A percentile compares a stretch with the other conserved stretches of the same genome.
These are phyloP conservation scores for Sebastes itinus DNA, from an alignment of 2,797 vertebrate genomes.

Conservation along the genomic window DNA sequence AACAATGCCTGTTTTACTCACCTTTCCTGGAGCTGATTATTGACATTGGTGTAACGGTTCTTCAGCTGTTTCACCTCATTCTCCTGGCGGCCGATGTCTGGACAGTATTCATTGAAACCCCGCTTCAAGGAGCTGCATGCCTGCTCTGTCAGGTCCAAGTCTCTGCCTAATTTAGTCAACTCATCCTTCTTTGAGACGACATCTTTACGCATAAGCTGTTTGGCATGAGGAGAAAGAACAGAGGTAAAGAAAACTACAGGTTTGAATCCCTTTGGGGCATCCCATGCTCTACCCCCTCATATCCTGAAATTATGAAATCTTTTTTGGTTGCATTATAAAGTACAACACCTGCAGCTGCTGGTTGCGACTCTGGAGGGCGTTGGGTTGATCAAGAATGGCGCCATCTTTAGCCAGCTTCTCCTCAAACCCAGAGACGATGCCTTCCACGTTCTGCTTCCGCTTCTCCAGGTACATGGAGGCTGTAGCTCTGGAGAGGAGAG, in stretches of 20 bases:
- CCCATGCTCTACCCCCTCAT: neutral
- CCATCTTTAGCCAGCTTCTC: slow-evolving; percentile 83
- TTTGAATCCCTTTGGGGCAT: neutral
- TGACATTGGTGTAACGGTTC: slow-evolving; percentile 86
- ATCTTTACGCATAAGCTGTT: slow-evolving; percentile 80
- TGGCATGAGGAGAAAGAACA: neutral
- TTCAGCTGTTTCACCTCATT: slow-evolving; percentile 87
- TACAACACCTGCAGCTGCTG: slow-evolving; percentile 85
- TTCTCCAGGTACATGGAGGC: slow-evolving; percentile 88
- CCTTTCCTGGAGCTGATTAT: slow-evolving; percentile 89
- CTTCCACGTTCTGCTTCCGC: slow-evolving; percentile 85
- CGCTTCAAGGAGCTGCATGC: slow-evolving; percentile 86
- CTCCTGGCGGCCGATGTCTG: slow-evolving; percentile 88
- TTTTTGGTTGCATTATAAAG: neutral
- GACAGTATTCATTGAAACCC: slow-evolving; percentile 90
- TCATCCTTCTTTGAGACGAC: slow-evolving; percentile 82
- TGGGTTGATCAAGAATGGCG: slow-evolving; percentile 76
- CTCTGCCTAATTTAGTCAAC: slow-evolving; percentile 86
- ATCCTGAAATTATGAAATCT: neutral
- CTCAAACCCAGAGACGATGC: slow-evolving; percentile 85
- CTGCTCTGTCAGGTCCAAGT: slow-evolving; percentile 86
- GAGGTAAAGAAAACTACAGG: neutral
- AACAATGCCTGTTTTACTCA: slow-evolving; percentile 61
- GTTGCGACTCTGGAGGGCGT: slow-evolving; percentile 78
- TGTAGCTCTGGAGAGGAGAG: slow-evolving; percentile 79